phyloP scores from a whole-genome alignment of 2,888 invertebrate species.

The Hedya salicella region DNA sequence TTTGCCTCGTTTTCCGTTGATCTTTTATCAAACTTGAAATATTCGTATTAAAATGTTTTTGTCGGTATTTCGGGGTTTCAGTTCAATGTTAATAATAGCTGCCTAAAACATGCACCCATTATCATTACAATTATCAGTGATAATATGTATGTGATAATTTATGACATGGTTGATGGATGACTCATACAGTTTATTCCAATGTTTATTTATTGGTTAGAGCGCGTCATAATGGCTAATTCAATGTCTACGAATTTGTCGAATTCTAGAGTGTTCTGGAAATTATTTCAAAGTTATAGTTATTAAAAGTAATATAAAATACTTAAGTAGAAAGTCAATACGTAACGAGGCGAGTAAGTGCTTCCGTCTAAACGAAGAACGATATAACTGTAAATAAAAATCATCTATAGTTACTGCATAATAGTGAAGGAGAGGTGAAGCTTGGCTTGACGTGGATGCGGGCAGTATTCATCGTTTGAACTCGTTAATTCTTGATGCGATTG shows the following conservation, averaged over 20 bases:
- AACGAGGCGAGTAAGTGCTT: not conserved
- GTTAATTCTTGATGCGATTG: slow-evolving; percentile 12
- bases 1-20: too few species aligned
- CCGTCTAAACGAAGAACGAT: not conserved
- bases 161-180: slow-evolving; percentile 2
- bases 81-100: not conserved
- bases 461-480: slow-evolving; percentile 3
- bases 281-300: slow-evolving; percentile 10
- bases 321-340: slow-evolving; percentile 16
- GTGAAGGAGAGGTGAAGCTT: not conserved
- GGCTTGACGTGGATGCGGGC: slow-evolving; percentile 32
- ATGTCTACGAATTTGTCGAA: slow-evolving; percentile 7
- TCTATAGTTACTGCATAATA: not conserved
- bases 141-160: too few species aligned
- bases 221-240: slow-evolving; percentile 13
- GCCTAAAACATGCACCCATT: not conserved
- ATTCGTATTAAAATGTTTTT: too few species aligned
- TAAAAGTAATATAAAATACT: slow-evolving; percentile 8
- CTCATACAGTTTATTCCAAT: slow-evolving; percentile 1
- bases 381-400: not conserved
- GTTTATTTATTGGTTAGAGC: slow-evolving; percentile 31
- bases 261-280: slow-evolving; percentile 17
- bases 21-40: too few species aligned
- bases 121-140: slow-evolving; percentile 8
- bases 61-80: too few species aligned